A percentile compares a stretch with the other conserved stretches of the same genome.
Evolutionary conservation across 1,140 invertebrate genomes (phyloP).

Genomic region (Venustaconcha ellipsiformis): DNA sequence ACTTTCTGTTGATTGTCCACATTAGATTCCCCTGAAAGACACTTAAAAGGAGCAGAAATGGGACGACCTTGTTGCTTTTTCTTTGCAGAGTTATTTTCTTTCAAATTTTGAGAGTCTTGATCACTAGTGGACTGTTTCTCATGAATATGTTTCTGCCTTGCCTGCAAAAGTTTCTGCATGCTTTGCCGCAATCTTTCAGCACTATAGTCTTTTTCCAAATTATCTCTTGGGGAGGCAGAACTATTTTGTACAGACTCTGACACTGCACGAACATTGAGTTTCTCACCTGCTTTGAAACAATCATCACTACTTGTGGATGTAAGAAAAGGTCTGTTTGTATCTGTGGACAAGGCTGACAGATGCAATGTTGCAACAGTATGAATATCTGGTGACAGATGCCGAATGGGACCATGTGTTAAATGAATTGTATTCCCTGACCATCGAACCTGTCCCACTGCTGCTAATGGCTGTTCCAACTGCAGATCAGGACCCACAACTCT

Average conservation of each 20-base stretch:
- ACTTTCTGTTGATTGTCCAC: slow-evolving; percentile 8
- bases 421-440: slow-evolving; percentile 35
- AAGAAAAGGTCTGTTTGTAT: background rate
- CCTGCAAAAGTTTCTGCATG: slow-evolving; percentile 66
- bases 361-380: background rate
- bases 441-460: slow-evolving; percentile 23
- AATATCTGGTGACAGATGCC: slow-evolving; percentile 30
- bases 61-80: slow-evolving; percentile 28
- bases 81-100: slow-evolving; percentile 19
- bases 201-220: slow-evolving; percentile 39
- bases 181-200: slow-evolving; percentile 55
- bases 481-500: slow-evolving; percentile 78
- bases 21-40: slow-evolving; percentile 28
- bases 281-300: slow-evolving; percentile 30
- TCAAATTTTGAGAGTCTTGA: slow-evolving; percentile 45
- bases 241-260: slow-evolving; percentile 36
- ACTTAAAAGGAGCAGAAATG: slow-evolving; percentile 49
- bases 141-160: slow-evolving; percentile 40
- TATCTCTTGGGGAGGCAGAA: slow-evolving; percentile 27
- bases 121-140: slow-evolving; percentile 51
- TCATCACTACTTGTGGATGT: slow-evolving; percentile 43
- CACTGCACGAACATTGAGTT: slow-evolving; percentile 55
- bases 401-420: slow-evolving; percentile 24
- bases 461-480: slow-evolving; percentile 2
- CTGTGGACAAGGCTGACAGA: background rate